Percentiles rank a stretch among this genome's conserved stretches.
Evolutionary conservation across 2,888 invertebrate species (phyloP).

Genomic region (Lucinisca nassula): DNA sequence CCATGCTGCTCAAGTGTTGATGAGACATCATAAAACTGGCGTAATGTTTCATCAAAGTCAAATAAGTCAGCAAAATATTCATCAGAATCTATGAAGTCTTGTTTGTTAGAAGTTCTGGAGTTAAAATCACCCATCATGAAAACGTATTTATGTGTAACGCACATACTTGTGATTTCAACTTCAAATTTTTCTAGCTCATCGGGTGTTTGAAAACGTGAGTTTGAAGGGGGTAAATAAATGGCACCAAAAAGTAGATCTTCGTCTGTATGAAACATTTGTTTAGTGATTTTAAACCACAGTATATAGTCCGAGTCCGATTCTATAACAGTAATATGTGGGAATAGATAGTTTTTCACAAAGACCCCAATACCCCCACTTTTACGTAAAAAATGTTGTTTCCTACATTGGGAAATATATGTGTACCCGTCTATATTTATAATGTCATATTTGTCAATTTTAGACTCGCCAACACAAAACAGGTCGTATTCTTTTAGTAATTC

Average conservation of each 20-base stretch:
- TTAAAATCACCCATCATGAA: conserved; percentile 6
- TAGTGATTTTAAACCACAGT: background rate
- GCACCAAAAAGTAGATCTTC: background rate
- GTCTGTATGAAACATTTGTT: background rate
- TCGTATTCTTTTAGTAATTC: background rate
- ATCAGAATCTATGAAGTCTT: conserved; percentile 22
- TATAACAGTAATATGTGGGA: background rate
- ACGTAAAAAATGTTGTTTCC: background rate
- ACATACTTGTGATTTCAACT: conserved; percentile 7
- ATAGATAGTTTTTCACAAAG: background rate
- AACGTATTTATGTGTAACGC: background rate
- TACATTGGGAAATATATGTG: background rate
- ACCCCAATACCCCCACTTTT: conserved; percentile 26
- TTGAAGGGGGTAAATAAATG: background rate
- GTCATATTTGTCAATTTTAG: background rate
- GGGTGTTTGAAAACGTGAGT: background rate
- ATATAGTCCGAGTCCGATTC: background rate
- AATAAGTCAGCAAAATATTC: background rate
- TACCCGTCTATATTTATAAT: background rate
- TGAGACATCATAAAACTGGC: background rate
- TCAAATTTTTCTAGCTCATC: conserved; percentile 1
- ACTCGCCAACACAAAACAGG: background rate
- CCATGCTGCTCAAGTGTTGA: background rate
- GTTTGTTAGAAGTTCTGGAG: background rate
- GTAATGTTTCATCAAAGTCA: background rate